A percentile compares a stretch with the other conserved stretches of the same genome.
Evolutionary conservation across 2,113 vertebrate genomes (phyloP).

Genomic region (Anthoscopus minutus): DNA sequence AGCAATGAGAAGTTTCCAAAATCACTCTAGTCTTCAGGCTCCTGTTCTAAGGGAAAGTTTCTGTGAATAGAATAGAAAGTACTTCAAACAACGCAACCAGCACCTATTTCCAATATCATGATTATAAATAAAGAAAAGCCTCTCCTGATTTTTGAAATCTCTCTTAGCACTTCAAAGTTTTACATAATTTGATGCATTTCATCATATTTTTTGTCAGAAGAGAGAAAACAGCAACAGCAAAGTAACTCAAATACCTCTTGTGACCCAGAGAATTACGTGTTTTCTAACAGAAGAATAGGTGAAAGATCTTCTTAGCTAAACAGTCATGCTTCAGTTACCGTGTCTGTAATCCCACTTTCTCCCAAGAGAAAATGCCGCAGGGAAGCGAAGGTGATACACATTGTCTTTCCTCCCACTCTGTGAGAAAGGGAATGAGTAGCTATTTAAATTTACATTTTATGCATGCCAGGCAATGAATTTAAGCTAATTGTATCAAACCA

Average conservation of each 20-base stretch:
- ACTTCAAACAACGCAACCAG: background rate
- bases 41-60: conserved; percentile 46
- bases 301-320: background rate
- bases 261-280: background rate
- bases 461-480: background rate
- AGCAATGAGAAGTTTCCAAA: conserved; percentile 77
- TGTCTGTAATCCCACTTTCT: background rate
- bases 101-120: background rate
- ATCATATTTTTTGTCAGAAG: background rate
- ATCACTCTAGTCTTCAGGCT: conserved; percentile 75
- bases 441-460: background rate
- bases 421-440: background rate
- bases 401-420: background rate
- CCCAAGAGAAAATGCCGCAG: background rate
- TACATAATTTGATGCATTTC: background rate
- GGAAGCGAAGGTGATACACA: background rate
- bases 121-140: background rate
- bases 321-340: background rate
- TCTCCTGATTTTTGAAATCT: background rate
- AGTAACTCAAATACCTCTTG: background rate
- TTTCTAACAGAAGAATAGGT: background rate
- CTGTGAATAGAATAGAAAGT: background rate
- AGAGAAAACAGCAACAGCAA: background rate
- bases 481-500: background rate
- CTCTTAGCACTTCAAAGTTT: background rate